Evolutionary conservation across 2,888 invertebrate genomes (phyloP), one percentile per base, ranked within the genome.

Genomic region (Leptopterna dolabrata): DNA sequence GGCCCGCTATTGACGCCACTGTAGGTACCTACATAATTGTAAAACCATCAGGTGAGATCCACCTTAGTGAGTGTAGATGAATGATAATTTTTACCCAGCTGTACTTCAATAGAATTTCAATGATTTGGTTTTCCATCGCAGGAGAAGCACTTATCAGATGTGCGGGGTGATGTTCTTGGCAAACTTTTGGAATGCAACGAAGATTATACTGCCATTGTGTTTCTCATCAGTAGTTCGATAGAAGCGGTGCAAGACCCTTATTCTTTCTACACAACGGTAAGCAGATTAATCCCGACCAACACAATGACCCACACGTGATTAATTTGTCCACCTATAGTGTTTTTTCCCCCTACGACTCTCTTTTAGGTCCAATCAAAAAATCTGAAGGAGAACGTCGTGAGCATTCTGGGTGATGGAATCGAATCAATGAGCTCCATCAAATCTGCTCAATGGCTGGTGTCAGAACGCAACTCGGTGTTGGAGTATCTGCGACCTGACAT

Each of bases 301-400:
- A 16, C n/a, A n/a, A 51, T 16, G 16, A n/a, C 1, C n/a, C n/a
- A 7, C 2, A n/a, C 47, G 3, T 51, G 4, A n/a, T 11, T 9
- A 45, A 45, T 45, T 45, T 2, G 45, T 45, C 45, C n/a, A 45
- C n/a, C 51, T 51, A 14, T 16, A 45, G 1, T 36, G 36, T 36
- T 36, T 2, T 36, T 36, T 36, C 36, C 7, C 2, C 7, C 7
- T 7, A 36, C 36, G 7, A 36, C 36, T 63, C n/a, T 82, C 2
- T 82, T 81, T 16, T 71, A 85, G 85, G 27, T 85, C 11, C 85
- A 85, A 47, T 85, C 85, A 14, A 45, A 73, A 47, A 47, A 73
- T 24, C 27, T 85, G 29, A 27, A 47, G 19, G 73, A 73, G 29
- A 85, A 73, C 73, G 76, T 85, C n/a, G 27, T 85, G 45, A 73